Base-by-base conservation (phyloP, 2,888 invertebrate genomes). In the Aphodius granarius region DNA sequence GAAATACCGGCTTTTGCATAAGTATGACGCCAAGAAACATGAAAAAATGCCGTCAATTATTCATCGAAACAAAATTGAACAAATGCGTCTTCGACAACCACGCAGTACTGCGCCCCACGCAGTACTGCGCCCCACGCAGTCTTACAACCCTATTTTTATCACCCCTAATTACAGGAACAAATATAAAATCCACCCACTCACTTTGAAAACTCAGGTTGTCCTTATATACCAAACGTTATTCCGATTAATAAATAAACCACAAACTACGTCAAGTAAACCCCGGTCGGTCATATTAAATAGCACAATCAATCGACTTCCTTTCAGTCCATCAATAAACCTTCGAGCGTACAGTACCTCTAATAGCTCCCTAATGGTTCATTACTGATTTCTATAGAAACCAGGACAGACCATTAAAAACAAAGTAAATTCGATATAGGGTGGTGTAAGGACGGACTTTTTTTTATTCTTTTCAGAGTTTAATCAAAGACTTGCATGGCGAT, bases 401-500 rank as follows among this genome's bases (percentile, higher is more conserved):
- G 43, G 43, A 43, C 43, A 43, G 9, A 13, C 13, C 43, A 43
- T 43, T 43, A 43, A 13, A 43, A 43, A 43, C 43, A 43, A 43
- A 43, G 43, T 43, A 43, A 43, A 43, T 43, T 13, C 43, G 13
- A 43, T 43, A 9, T 43, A 43, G 1, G 3, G 43, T n/a, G n/a
- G n/a, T n/a, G n/a, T n/a, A n/a, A n/a, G n/a, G n/a, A n/a, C n/a
- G n/a, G n/a, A n/a, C n/a, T n/a, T n/a, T n/a, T n/a, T n/a, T n/a
- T n/a, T n/a, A n/a, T n/a, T n/a, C n/a, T n/a, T n/a, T 87, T 22
- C 87, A 96, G 95, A 94, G 94, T 73, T 91, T 94, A 9, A 94
- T 96, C 78, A 93, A 92, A 80, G 95, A 95, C 74, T 91, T 96
- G 20, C 97, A 97, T 85, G 89, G 90, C 71, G 91, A 95, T 0